Conservation (phyloP, 2,888 invertebrate genomes). For the Phasia obesa region DNA sequence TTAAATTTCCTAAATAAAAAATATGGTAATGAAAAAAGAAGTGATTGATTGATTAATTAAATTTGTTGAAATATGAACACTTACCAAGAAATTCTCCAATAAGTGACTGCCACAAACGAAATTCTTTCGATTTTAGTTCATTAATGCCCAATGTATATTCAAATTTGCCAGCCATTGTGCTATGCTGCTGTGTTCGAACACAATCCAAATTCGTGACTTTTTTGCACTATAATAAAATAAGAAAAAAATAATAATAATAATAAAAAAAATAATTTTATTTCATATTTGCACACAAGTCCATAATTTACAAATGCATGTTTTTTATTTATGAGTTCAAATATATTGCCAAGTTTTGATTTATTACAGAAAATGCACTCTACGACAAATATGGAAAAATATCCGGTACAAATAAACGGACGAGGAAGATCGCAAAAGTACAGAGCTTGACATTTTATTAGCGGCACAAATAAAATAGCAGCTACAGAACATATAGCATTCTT, state of each 20-base stretch:
- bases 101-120: slow-evolving; percentile 89
- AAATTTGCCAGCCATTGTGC: slow-evolving; percentile 83
- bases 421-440: neutral
- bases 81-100: slow-evolving; percentile 92
- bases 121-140: slow-evolving; percentile 87
- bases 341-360: neutral
- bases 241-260: too few species aligned
- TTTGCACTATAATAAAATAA: slow-evolving; percentile 37
- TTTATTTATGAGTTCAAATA: slow-evolving; percentile 5
- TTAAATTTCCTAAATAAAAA: slow-evolving; percentile 85
- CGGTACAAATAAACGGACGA: neutral
- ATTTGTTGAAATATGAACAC: slow-evolving; percentile 14
- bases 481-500: too few species aligned
- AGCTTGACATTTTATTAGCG: too few species aligned
- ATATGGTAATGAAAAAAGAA: neutral
- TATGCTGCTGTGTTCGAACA: slow-evolving; percentile 29
- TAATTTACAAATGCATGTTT: slow-evolving; percentile 2
- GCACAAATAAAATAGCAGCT: too few species aligned
- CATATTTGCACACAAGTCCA: slow-evolving; percentile 1
- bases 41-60: neutral
- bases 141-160: slow-evolving; percentile 87
- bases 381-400: neutral
- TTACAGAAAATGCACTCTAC: neutral
- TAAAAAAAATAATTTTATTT: too few species aligned
- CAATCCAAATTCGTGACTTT: slow-evolving; percentile 46